phyloP scores from a whole-genome alignment of 2,888 invertebrate species.

The Meganola albula region DNA sequence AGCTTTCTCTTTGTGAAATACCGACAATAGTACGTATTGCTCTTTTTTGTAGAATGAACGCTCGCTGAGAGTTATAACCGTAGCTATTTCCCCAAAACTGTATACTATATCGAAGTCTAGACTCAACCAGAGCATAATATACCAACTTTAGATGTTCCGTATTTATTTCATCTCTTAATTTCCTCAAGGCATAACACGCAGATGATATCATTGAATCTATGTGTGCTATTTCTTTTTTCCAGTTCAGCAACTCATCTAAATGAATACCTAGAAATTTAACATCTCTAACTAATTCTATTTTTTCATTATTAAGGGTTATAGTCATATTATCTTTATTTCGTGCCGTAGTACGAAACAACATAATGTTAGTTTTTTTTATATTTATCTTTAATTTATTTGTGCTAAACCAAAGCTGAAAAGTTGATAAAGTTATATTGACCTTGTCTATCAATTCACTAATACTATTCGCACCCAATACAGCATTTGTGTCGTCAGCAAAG shows the following conservation, averaged over 20 bases:
- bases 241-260: background rate
- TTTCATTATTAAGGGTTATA: background rate
- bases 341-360: too few species aligned
- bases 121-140: constrained; percentile 1
- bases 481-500: constrained; percentile 3
- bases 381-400: too few species aligned
- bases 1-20: background rate
- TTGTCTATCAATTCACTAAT: too few species aligned
- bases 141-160: background rate
- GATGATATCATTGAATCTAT: background rate
- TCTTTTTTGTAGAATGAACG: background rate
- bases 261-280: constrained; percentile 1
- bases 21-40: background rate
- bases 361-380: constrained; percentile 1
- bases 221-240: background rate
- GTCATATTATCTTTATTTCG: too few species aligned
- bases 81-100: background rate
- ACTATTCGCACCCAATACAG: too few species aligned
- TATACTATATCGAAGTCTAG: background rate
- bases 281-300: background rate
- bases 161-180: background rate
- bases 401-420: background rate
- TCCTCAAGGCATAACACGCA: background rate
- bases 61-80: background rate
- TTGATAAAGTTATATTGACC: background rate